Evolutionary conservation across 2,113 vertebrate genomes (phyloP).

Genomic region (Cheirogaleus medius): DNA sequence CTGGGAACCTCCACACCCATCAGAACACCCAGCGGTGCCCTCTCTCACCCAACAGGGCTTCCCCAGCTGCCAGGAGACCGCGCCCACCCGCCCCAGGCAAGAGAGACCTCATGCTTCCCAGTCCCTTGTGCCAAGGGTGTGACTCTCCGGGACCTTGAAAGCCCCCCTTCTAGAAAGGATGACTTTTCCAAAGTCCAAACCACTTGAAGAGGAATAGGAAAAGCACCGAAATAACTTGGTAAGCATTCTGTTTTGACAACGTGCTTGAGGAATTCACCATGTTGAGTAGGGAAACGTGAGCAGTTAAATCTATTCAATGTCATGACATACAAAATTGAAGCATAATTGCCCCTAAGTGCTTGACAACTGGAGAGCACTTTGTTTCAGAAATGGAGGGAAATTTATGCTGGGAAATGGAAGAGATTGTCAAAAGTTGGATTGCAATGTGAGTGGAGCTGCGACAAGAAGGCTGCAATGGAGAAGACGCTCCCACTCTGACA

Average conservation of each 20-base stretch:
- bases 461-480: conserved; percentile 66
- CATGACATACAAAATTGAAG: conserved; percentile 84
- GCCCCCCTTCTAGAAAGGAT: conserved; percentile 50
- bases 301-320: conserved; percentile 84
- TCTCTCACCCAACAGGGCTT: background rate
- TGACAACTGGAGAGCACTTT: conserved; percentile 82
- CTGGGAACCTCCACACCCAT: conserved; percentile 58
- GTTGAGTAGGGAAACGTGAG: conserved; percentile 79
- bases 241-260: conserved; percentile 82
- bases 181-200: conserved; percentile 70
- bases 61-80: conserved; percentile 44
- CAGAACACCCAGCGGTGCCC: background rate
- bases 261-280: conserved; percentile 80
- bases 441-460: conserved; percentile 72
- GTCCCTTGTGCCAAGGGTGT: background rate
- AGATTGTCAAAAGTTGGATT: conserved; percentile 82
- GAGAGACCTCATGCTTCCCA: background rate
- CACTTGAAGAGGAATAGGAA: conserved; percentile 19
- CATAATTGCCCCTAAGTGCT: conserved; percentile 84
- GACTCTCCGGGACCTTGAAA: conserved; percentile 32
- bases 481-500: conserved; percentile 59
- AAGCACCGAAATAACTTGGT: conserved; percentile 51
- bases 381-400: conserved; percentile 79
- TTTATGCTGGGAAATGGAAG: conserved; percentile 80
- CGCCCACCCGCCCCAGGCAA: background rate